Conservation (phyloP, 23 tunicate genomes). For the Ciona savignyi region DNA sequence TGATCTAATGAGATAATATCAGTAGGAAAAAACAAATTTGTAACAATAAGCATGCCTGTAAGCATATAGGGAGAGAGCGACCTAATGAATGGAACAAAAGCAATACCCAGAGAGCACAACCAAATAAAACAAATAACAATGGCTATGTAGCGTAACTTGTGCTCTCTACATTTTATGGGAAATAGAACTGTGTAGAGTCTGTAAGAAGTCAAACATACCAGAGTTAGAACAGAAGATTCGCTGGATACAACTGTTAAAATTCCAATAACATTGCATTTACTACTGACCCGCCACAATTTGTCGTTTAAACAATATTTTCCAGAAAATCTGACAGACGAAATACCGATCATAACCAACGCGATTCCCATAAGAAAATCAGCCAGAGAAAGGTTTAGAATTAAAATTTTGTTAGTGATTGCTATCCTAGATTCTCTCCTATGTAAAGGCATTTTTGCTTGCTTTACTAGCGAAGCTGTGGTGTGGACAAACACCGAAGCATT, state of each 20-base stretch:
- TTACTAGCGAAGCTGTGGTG: background rate
- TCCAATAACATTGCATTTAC: too few relatives aligned
- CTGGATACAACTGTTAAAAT: too few relatives aligned
- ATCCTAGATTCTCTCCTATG: background rate
- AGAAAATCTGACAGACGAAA: too few relatives aligned
- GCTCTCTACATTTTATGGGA: conserved; percentile 22
- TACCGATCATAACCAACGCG: conserved; percentile 14
- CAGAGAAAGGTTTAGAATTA: conserved; percentile 27
- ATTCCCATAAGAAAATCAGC: conserved; percentile 38
- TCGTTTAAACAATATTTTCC: too few relatives aligned
- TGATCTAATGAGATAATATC: conserved; percentile 6
- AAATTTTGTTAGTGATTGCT: background rate
- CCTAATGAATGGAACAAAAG: conserved; percentile 11
- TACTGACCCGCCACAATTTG: too few relatives aligned
- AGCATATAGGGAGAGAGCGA: conserved; percentile 21
- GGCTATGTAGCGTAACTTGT: background rate
- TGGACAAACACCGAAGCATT: conserved; percentile 6
- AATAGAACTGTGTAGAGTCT: background rate
- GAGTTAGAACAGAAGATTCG: too few relatives aligned
- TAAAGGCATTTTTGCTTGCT: background rate
- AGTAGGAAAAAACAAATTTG: conserved; percentile 2
- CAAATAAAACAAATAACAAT: conserved; percentile 8
- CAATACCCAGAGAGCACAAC: conserved; percentile 8
- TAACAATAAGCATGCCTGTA: conserved; percentile 5
- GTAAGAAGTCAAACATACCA: too few relatives aligned